A percentile compares a stretch with the other conserved stretches of the same genome.
phyloP scores from a whole-genome alignment of 2,113 vertebrate genomes.

The Labrus mixtus region DNA sequence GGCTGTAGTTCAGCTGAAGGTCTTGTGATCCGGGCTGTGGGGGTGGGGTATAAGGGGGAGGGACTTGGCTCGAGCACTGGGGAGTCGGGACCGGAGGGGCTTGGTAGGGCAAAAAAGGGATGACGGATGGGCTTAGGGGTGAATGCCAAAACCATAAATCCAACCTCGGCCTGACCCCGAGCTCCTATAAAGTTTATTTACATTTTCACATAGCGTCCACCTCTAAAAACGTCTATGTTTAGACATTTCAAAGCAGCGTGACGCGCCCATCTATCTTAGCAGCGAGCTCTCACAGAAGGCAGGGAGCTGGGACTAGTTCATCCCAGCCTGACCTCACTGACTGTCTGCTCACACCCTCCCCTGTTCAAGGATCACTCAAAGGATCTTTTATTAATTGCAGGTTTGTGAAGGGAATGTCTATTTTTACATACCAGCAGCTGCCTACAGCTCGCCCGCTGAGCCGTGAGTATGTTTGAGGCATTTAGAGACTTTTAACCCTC shows the following conservation, averaged over 20 bases:
- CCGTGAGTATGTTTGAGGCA: conserved; percentile 48
- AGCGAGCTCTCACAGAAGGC: conserved; percentile 46
- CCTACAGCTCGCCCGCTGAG: conserved; percentile 59
- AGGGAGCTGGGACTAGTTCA: conserved; percentile 64
- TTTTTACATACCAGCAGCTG: conserved; percentile 62
- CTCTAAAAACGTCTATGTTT: conserved; percentile 83
- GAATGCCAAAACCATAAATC: conserved; percentile 89
- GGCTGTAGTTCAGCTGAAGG: conserved; percentile 92
- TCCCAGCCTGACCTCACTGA: conserved; percentile 64
- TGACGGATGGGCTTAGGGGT: conserved; percentile 87
- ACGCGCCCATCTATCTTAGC: conserved; percentile 68
- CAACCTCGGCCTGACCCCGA: conserved; percentile 84
- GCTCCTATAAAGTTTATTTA: conserved; percentile 89
- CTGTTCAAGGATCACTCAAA: conserved; percentile 66
- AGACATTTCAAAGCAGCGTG: conserved; percentile 76
- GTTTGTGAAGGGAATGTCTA: conserved; percentile 67
- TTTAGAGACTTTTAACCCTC: conserved; percentile 70
- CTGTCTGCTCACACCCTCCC: conserved; percentile 59
- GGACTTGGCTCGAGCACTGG: conserved; percentile 54
- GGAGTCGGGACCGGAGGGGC: conserved; percentile 45
- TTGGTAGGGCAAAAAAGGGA: conserved; percentile 75
- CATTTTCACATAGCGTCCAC: conserved; percentile 85
- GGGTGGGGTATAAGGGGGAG: conserved; percentile 52
- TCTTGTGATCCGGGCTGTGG: conserved; percentile 82
- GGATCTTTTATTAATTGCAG: conserved; percentile 75